Base-by-base conservation (phyloP, 2,113 vertebrate genomes). In the Peromyscus polionotus region DNA sequence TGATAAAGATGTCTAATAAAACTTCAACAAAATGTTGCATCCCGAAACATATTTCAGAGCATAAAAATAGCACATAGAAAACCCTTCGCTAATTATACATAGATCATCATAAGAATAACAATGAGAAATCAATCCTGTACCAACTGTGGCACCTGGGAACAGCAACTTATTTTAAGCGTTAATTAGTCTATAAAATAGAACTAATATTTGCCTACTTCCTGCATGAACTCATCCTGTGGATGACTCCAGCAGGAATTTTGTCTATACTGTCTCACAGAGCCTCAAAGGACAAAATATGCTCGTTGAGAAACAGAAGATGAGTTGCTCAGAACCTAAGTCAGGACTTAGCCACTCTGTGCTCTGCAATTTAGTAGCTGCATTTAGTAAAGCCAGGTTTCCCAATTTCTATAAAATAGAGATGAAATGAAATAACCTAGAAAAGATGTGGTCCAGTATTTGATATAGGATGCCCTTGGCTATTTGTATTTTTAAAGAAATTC, bases 351-450 rank as follows among this genome's bases (percentile, higher is more conserved):
- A 51, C 65, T 88, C 13, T 8, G 51, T 42, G 63, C 54, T 94
- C 70, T 81, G 33, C 48, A 95, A 57, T 42, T 67, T 67, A 31
- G 12, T 16, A 80, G 63, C 75, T 81, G 57, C 42, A 39, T 86
- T 83, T 45, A 91, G 77, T 54, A 76, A 86, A 75, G 59, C 19
- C 1, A 14, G 33, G 22, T 63, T 95, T 95, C 73, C 45, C 19
- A 73, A 95, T 92, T 84, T 28, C 36, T n/a, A 51, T 48, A 61
- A 95, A 90, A 87, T 26, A 31, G 31, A 94, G n/a, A 96, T n/a
- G 12, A 88, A 84, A 67, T 88, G 13, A 83, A 73, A 22, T 10
- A 83, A 63, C 16, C 5, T 10, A 90, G 76, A 1, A 13, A 90
- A 22, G 61, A 87, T 42, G 65, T 28, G 39, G 84, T 12, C 33